A percentile compares a stretch with the other conserved stretches of the same genome.
These are phyloP conservation scores for Dasypolia templi DNA, from an alignment of 2,888 invertebrate genomes.

Conservation along the genomic window DNA sequence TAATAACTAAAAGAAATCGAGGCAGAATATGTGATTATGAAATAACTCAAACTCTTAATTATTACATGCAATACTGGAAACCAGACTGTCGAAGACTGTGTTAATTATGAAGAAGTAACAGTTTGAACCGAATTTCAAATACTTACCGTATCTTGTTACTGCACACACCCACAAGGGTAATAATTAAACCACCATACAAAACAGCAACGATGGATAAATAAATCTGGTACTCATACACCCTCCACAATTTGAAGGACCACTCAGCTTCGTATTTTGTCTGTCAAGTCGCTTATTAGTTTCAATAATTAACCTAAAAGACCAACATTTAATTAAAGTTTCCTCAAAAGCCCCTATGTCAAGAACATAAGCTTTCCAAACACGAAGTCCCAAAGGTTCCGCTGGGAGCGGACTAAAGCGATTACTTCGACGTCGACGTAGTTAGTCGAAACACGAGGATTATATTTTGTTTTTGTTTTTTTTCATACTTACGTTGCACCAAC, in stretches of 20 bases:
- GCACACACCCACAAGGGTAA: neutral
- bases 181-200: neutral
- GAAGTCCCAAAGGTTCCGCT: neutral
- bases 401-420: neutral
- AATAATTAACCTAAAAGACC: neutral
- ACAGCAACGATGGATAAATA: neutral
- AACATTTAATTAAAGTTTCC: constrained; percentile 1
- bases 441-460: neutral
- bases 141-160: neutral
- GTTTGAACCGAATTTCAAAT: neutral
- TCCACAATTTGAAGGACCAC: neutral
- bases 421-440: neutral
- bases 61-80: neutral
- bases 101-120: neutral
- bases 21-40: neutral
- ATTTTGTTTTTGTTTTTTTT: neutral
- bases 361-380: neutral
- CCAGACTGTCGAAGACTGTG: neutral
- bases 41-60: neutral
- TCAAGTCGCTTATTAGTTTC: neutral
- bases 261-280: neutral
- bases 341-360: neutral
- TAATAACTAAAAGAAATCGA: too few species aligned
- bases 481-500: neutral
- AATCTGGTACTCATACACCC: neutral